Base-by-base conservation (phyloP, 1,140 invertebrate species). In the Helicoverpa armigera region DNA sequence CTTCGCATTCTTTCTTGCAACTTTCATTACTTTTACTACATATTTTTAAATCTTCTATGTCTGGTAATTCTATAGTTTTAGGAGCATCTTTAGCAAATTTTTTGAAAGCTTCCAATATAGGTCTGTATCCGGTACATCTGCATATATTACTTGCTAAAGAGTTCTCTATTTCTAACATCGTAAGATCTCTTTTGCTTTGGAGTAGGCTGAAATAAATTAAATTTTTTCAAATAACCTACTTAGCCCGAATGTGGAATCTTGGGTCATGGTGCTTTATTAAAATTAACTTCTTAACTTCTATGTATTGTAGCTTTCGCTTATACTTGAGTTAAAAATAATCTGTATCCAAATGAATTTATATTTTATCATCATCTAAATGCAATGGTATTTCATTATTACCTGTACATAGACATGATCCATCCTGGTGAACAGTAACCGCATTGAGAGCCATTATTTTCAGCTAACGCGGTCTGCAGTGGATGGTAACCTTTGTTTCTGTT, bases 371-470 rank as follows among this genome's bases (percentile, higher is more conserved):
- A n/a, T n/a, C n/a, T n/a, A n/a, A n/a, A n/a, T n/a, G n/a, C n/a
- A n/a, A n/a, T n/a, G n/a, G n/a, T n/a, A n/a, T n/a, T n/a, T n/a
- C n/a, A n/a, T n/a, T n/a, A n/a, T n/a, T n/a, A n/a, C 94, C 97
- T 97, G 90, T 98, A 97, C 96, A 98, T 97, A 83, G 97, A 97
- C 98, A 98, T 98, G 18, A 98, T 96, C 96, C 98, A 98, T 43
- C 97, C 98, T 14, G 98, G 96, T 11, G 96, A 96, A 85, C 98
- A 98, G 91, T 96, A 98, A 2, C 98, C 98, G 88, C 97, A 98
- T 91, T 98, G 97, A 0, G 97, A 97, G 7, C 97, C 98, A 91
- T 97, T 97, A 87, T 96, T 96, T 76, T 96, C 95, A 1, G 97
- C 97, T 51, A 98, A 87, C 18, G 96, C 90, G 63, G 96, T 96